Evolutionary conservation across 2,113 vertebrate species (phyloP), one percentile per base, ranked within the genome.

Genomic region (Cardinalis cardinalis): DNA sequence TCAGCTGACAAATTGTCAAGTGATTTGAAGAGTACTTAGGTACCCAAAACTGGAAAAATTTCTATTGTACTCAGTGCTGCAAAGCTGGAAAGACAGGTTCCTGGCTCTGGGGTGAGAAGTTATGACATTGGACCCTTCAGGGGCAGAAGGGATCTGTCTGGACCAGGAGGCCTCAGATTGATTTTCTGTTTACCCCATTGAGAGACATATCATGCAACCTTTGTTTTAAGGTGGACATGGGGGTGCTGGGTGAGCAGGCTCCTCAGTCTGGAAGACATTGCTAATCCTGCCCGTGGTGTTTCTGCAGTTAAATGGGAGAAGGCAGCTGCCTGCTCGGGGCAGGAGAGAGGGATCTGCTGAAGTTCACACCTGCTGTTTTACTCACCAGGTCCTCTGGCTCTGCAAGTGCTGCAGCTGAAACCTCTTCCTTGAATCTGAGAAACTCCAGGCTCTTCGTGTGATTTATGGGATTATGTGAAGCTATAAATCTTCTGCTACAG

Each of bases 401-500:
- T 84, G 60, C 32, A 43, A 75, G 34, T 6, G 16, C 52, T 0
- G 1, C 73, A 77, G 82, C n/a, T 63, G 53, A 84, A 81, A 77
- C 4, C 2, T 52, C 41, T 56, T 63, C 44, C 43, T 61, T 18
- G 23, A 40, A 18, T 60, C 12, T 90, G 93, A 94, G 65, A 90
- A 84, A 68, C 26, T 90, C 40, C 92, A 95, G 92, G 41, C 69
- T 81, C 52, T 95, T 63, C 55, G 53, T 2, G 19, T 88, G 58
- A 90, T 88, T 84, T 88, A 88, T 90, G 68, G 46, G 21, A 25
- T 82, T 58, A 17, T 48, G 46, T 43, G 53, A 93, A 82, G 51
- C 49, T 43, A 69, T 92, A 95, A 92, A 88, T 87, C 93, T 71
- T 75, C 78, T 46, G 61, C 46, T 90, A n/a, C 41, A 66, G 77